These are phyloP conservation scores for Enteromius treurensis DNA, from an alignment of 2,797 vertebrate genomes.

Conservation along the genomic window DNA sequence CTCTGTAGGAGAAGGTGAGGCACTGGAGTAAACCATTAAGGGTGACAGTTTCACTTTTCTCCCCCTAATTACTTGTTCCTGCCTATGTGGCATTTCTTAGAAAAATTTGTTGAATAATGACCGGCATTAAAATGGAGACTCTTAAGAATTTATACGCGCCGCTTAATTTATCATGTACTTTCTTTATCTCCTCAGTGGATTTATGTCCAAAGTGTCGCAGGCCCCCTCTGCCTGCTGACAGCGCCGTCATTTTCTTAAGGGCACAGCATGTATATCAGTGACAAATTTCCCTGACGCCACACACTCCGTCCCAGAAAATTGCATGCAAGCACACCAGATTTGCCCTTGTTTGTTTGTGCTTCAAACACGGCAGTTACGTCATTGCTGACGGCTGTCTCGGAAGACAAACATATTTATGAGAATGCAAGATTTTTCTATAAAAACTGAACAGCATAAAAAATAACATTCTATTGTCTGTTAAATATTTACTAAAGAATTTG, in stretches of 20 bases:
- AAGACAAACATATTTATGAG: constrained; percentile 16
- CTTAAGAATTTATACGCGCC: constrained; percentile 99
- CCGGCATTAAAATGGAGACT: constrained; percentile 99
- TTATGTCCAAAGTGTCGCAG: constrained; percentile 95
- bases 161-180: constrained; percentile 99
- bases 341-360: constrained; percentile 83
- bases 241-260: constrained; percentile 98
- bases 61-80: constrained; percentile 99
- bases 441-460: neutral
- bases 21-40: constrained; percentile 94
- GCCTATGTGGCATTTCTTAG: constrained; percentile 99
- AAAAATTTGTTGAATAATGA: constrained; percentile 99
- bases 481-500: neutral
- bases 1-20: constrained; percentile 89
- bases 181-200: constrained; percentile 98
- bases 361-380: constrained; percentile 31
- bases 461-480: neutral
- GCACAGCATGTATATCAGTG: constrained; percentile 94
- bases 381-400: neutral
- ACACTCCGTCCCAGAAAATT: constrained; percentile 82
- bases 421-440: neutral
- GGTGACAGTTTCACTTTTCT: constrained; percentile 99
- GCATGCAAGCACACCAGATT: constrained; percentile 79
- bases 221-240: constrained; percentile 89
- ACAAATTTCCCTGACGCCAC: constrained; percentile 85